Evolutionary conservation across 1,140 invertebrate genomes (phyloP).

Genomic region (Idris sp.): DNA sequence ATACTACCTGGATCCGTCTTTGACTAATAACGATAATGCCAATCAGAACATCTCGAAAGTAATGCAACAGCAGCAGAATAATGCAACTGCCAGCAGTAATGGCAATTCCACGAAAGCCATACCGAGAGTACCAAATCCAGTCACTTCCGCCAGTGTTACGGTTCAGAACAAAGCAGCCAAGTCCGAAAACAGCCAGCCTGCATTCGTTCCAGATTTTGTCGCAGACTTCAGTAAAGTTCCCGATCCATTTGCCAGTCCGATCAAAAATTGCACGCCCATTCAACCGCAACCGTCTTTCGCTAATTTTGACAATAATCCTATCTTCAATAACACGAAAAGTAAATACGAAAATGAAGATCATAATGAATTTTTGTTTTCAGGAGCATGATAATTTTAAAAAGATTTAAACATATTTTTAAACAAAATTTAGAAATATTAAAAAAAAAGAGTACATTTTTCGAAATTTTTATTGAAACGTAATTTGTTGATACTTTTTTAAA

Average conservation of each 20-base stretch:
- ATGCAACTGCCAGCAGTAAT: conserved; percentile 28
- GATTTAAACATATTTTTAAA: no score
- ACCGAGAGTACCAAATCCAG: conserved; percentile 68
- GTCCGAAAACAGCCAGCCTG: conserved; percentile 60
- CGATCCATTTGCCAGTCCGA: conserved; percentile 68
- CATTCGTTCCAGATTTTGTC: conserved; percentile 80
- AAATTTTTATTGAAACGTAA: no score
- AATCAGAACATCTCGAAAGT: no score
- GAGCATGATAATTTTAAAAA: no score
- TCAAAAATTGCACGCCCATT: conserved; percentile 67
- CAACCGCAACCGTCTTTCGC: conserved; percentile 81
- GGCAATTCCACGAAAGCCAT: conserved; percentile 51
- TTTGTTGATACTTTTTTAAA: no score
- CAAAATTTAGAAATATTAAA: no score
- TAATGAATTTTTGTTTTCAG: no score
- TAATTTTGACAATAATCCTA: conserved; percentile 86
- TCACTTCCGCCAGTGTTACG: conserved; percentile 54
- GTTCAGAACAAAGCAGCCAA: conserved; percentile 60
- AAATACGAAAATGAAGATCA: no score
- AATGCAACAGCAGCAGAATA: conserved; percentile 18
- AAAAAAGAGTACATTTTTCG: no score
- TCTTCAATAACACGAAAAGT: conserved; percentile 81
- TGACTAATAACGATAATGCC: conserved; percentile 69
- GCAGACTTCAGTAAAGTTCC: conserved; percentile 82
- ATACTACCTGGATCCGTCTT: conserved; percentile 83